Conservation (phyloP, 2,113 vertebrate genomes). For the Apistogramma diplotaenia region DNA sequence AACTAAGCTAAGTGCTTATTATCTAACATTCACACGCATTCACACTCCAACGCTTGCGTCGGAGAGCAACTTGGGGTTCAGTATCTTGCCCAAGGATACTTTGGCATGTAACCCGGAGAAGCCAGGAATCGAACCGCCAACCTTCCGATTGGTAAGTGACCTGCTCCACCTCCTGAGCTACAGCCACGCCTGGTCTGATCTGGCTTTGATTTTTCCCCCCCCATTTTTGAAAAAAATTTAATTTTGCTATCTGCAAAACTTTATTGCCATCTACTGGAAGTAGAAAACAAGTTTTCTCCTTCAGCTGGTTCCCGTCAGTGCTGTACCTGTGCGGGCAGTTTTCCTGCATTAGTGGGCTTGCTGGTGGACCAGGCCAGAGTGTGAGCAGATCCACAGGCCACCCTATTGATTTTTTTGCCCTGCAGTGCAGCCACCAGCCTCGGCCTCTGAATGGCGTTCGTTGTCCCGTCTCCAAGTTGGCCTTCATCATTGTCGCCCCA, state of each 20-base stretch:
- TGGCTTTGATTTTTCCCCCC: not conserved
- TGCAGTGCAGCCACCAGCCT: constrained; percentile 94
- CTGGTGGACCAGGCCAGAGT: constrained; percentile 98
- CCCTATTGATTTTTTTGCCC: constrained; percentile 98
- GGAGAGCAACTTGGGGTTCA: no score
- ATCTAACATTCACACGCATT: no score
- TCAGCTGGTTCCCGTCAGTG: not conserved
- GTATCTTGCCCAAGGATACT: no score
- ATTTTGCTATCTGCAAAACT: not conserved
- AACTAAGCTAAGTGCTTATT: no score
- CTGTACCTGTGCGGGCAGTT: constrained; percentile 91
- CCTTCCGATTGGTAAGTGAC: no score
- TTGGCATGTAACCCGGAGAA: no score
- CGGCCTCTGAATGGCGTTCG: constrained; percentile 96
- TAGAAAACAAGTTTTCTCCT: not conserved
- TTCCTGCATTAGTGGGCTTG: constrained; percentile 95
- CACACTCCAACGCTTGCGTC: no score
- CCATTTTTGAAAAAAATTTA: accelerated
- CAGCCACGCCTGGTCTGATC: no score
- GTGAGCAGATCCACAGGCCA: constrained; percentile 97
- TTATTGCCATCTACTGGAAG: constrained; percentile 57
- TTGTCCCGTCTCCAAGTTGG: constrained; percentile 96
- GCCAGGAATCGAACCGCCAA: no score
- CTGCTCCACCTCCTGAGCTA: no score
- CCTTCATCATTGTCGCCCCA: constrained; percentile 99